Evolutionary conservation across 2,113 vertebrate genomes (phyloP).

Genomic region (Nipponia nippon): DNA sequence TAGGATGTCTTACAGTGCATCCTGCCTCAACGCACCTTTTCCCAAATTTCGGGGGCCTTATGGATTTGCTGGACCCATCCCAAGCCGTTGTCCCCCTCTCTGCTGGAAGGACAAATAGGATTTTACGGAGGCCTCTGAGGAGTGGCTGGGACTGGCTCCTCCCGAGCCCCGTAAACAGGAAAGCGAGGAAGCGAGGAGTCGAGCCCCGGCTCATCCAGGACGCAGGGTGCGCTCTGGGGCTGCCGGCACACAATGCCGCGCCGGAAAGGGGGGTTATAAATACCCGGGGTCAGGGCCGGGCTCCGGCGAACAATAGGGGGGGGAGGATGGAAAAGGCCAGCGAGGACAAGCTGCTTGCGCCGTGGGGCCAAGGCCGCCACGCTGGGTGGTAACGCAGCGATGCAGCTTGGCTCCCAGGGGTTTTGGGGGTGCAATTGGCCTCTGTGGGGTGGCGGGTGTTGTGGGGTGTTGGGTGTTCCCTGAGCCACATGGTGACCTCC

Average conservation of each 20-base stretch:
- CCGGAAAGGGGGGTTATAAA: slow-evolving; percentile 76
- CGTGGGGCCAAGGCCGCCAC: neutral
- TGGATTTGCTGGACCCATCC: rapidly evolving
- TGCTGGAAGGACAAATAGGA: neutral
- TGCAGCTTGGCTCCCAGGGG: rapidly evolving
- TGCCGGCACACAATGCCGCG: slow-evolving; percentile 67
- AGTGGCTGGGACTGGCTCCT: neutral
- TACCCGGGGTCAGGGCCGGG: slow-evolving; percentile 75
- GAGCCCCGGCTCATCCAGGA: slow-evolving; percentile 60
- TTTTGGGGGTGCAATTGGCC: rapidly evolving
- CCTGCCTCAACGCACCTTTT: rapidly evolving
- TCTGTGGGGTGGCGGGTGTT: neutral
- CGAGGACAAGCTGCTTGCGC: neutral
- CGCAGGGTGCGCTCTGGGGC: slow-evolving; percentile 21
- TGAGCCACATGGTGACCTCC: rapidly evolving
- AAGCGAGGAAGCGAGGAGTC: slow-evolving; percentile 67
- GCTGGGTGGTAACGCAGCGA: rapidly evolving
- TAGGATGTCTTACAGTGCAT: rapidly evolving
- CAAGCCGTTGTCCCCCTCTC: rapidly evolving
- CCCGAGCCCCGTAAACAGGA: slow-evolving; percentile 75
- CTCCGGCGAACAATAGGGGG: slow-evolving; percentile 60
- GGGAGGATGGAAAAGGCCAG: slow-evolving; percentile 39
- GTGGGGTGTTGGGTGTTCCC: neutral
- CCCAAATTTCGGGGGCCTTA: neutral
- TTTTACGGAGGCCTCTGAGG: neutral